Evolutionary conservation across 2,888 invertebrate species (phyloP), one percentile per base, ranked within the genome.

Genomic region (Halictus quadricinctus): DNA sequence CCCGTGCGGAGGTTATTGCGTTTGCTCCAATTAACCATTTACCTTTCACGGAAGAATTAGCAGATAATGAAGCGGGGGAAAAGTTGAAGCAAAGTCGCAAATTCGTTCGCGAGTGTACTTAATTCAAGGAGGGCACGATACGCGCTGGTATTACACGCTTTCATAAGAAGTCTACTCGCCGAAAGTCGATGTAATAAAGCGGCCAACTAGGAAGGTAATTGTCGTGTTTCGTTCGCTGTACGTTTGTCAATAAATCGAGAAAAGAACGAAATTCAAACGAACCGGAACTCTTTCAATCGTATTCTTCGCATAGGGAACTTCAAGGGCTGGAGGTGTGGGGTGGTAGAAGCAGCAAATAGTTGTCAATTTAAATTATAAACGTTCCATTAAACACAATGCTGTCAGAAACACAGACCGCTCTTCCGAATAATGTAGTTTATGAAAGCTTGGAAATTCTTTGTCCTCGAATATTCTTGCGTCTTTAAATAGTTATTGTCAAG

Each of bases 21-120:
- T 80, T 83, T 48, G 64, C 70, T 70, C 70, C 76, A 81, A 79
- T 84, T 80, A 74, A 75, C 69, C 80, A 43, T 85, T 80, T 41
- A 70, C 80, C 60, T 78, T 86, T 73, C 69, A 46, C 64, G 41
- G 60, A 76, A 73, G 76, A 83, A 85, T 82, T 73, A 79, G 43
- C 72, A 78, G 43, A 82, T 73, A 79, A 83, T 79, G 80, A 74
- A 79, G 76, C 72, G 50, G 41, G 69, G 66, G 70, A 74, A 72
- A 87, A 83, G 72, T 83, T 74, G 60, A 48, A 70, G 82, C 43
- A 54, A 80, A 82, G 78, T 85, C 72, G 73, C 77, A 46, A 80
- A 54, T 82, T 87, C 82, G 64, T 79, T 43, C 70, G 36, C 43
- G 50, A 72, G 79, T 73, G 58, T 69, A 50, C 82, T 85, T 79